These are phyloP conservation scores for Drosophila imparisetae DNA, from an alignment of 2,888 invertebrate species.

Conservation along the genomic window DNA sequence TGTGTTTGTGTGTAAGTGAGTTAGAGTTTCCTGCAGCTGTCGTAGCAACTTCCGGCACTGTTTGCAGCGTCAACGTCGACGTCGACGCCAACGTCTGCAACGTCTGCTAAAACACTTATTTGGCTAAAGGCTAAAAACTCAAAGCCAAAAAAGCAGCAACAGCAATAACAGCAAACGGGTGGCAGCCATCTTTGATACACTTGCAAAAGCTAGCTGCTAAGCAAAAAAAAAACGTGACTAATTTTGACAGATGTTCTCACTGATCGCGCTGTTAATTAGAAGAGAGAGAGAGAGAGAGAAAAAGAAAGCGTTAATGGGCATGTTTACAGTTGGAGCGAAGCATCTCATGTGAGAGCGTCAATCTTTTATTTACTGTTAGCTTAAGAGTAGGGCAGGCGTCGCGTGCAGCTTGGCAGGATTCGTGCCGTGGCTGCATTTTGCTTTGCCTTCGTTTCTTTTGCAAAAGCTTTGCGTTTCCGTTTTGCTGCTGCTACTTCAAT, in stretches of 20 bases:
- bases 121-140: constrained; percentile 80
- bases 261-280: background rate
- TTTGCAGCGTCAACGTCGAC: constrained; percentile 53
- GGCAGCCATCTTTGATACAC: constrained; percentile 43
- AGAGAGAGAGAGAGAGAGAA: background rate
- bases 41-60: constrained; percentile 78
- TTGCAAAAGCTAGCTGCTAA: constrained; percentile 32
- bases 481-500: constrained; percentile 48
- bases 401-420: constrained; percentile 16
- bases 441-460: constrained; percentile 11
- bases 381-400: background rate
- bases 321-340: no score
- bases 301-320: background rate
- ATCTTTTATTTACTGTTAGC: background rate
- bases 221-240: background rate
- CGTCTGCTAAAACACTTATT: constrained; percentile 78
- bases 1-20: constrained; percentile 63
- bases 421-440: constrained; percentile 51
- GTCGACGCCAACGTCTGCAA: constrained; percentile 36
- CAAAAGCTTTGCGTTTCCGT: constrained; percentile 4
- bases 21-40: constrained; percentile 81
- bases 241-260: background rate
- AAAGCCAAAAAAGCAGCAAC: constrained; percentile 66
- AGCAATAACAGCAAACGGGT: constrained; percentile 31
- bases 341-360: background rate